These are phyloP conservation scores for Drosophila subpulchrella DNA, from an alignment of 1,140 invertebrate genomes.

Conservation along the genomic window DNA sequence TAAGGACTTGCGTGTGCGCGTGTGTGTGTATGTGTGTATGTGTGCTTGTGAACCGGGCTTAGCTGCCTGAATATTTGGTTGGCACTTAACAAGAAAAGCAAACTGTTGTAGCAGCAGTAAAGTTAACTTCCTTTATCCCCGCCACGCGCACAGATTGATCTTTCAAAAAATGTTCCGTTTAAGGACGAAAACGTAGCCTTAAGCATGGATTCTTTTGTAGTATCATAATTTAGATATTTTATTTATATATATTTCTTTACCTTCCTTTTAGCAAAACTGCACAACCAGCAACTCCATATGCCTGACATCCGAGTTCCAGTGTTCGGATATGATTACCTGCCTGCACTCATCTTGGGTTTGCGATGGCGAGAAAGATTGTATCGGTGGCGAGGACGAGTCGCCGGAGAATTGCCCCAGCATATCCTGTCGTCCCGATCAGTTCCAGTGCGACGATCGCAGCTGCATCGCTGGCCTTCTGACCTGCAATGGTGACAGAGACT, in stretches of 20 bases:
- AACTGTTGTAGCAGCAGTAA: conserved; percentile 42
- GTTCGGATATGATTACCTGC: conserved; percentile 93
- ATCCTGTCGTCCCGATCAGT: conserved; percentile 93
- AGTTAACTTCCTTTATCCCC: conserved; percentile 38
- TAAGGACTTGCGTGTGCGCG: background rate
- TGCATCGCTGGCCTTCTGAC: conserved; percentile 93
- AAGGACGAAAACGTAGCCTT: background rate
- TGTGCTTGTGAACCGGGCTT: conserved; percentile 32
- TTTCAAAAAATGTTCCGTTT: background rate
- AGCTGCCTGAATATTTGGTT: conserved; percentile 48
- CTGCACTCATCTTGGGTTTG: conserved; percentile 93
- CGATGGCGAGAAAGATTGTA: conserved; percentile 93
- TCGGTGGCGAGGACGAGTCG: conserved; percentile 92
- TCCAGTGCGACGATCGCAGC: conserved; percentile 91
- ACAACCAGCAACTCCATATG: conserved; percentile 86
- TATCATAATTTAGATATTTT: background rate
- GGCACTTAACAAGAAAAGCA: conserved; percentile 58
- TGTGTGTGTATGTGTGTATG: background rate
- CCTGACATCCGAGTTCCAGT: conserved; percentile 90
- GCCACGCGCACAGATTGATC: conserved; percentile 16
- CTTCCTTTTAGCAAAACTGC: conserved; percentile 85
- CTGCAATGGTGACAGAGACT: conserved; percentile 93
- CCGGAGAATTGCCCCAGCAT: conserved; percentile 88
- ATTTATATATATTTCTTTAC: background rate
- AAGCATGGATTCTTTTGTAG: background rate